Evolutionary conservation across 2,113 vertebrate genomes (phyloP).

Genomic region (Dinomys branickii): DNA sequence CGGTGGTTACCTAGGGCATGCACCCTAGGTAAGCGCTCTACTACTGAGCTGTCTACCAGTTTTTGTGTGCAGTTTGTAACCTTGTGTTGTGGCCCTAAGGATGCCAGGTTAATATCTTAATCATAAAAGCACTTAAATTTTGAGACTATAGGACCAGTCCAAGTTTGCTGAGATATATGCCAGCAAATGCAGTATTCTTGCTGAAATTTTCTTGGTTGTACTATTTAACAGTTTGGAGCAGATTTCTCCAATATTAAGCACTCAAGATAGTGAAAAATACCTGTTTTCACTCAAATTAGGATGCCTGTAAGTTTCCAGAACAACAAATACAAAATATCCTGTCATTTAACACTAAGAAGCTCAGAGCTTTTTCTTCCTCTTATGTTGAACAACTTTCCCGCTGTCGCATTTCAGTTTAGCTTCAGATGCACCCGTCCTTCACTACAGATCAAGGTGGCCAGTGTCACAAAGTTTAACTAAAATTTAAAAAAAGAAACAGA

Average conservation of each 20-base stretch:
- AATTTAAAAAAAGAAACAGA: not conserved
- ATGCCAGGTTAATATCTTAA: not conserved
- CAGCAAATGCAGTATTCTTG: not conserved
- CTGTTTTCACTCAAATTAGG: not conserved
- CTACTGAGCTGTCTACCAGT: not conserved
- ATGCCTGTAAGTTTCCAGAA: not conserved
- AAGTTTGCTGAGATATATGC: not conserved
- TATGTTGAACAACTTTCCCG: not conserved
- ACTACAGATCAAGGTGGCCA: not conserved
- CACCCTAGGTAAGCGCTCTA: too few relatives aligned
- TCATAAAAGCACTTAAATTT: not conserved
- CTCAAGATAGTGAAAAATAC: not conserved
- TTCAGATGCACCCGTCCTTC: not conserved
- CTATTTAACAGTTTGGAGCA: not conserved
- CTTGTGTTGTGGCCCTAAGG: not conserved
- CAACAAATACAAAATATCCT: not conserved
- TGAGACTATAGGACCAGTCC: not conserved
- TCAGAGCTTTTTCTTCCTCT: not conserved
- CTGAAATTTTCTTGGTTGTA: not conserved
- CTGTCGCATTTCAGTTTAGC: not conserved
- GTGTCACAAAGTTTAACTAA: not conserved
- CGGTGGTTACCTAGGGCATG: not conserved
- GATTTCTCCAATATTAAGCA: constrained; percentile 1
- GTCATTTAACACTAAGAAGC: not conserved
- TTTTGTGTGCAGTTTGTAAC: not conserved